Conservation (phyloP, 2,888 invertebrate genomes). For the Ophion ventricosus region DNA sequence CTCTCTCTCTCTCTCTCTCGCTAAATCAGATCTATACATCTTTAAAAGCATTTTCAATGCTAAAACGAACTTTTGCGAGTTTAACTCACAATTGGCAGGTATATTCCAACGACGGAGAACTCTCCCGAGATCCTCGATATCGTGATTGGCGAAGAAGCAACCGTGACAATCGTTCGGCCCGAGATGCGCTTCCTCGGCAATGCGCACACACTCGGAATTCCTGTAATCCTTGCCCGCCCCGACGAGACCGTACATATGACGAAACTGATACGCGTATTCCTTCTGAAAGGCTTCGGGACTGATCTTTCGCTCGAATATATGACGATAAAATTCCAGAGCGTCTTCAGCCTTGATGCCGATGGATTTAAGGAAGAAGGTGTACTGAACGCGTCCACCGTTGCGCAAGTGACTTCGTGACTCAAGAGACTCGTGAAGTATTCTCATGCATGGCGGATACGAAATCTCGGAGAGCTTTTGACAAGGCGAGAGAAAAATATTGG, state of each 20-base stretch:
- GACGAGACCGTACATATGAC: slow-evolving; percentile 97
- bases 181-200: slow-evolving; percentile 89
- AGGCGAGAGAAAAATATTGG: too few relatives aligned
- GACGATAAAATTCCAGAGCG: slow-evolving; percentile 94
- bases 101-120: slow-evolving; percentile 89
- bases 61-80: too few relatives aligned
- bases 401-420: slow-evolving; percentile 93
- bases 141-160: slow-evolving; percentile 95
- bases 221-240: slow-evolving; percentile 95
- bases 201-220: slow-evolving; percentile 95
- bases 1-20: too few relatives aligned
- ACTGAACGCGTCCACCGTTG: slow-evolving; percentile 94
- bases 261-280: slow-evolving; percentile 95
- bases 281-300: slow-evolving; percentile 96
- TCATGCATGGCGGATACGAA: slow-evolving; percentile 98
- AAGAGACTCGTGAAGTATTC: slow-evolving; percentile 92
- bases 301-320: slow-evolving; percentile 93
- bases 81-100: slow-evolving; percentile 85
- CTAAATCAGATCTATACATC: too few relatives aligned
- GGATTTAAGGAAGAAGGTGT: slow-evolving; percentile 97
- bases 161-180: slow-evolving; percentile 95
- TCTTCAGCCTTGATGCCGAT: slow-evolving; percentile 96
- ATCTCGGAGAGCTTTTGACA: slow-evolving; percentile 87
- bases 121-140: slow-evolving; percentile 89
- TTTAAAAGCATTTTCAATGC: too few relatives aligned